A percentile compares a stretch with the other conserved stretches of the same genome.
phyloP scores from a whole-genome alignment of 2,113 vertebrate species.

The Grammomys dolichurus region DNA sequence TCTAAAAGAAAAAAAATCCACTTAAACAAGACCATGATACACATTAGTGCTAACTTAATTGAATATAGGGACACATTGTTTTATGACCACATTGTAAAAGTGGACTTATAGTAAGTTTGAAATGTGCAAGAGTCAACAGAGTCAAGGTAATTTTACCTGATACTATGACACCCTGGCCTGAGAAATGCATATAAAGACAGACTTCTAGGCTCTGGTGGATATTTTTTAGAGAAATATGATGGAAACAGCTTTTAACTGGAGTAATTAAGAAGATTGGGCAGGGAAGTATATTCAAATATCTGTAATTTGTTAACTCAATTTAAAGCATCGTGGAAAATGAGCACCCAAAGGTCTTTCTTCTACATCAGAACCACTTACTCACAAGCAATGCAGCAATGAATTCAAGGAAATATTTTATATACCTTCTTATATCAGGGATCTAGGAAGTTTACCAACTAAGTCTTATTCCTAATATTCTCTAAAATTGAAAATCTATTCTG shows the following conservation, averaged over 20 bases:
- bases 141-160: neutral
- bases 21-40: neutral
- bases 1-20: neutral
- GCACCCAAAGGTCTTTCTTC: neutral
- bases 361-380: neutral
- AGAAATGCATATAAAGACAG: neutral
- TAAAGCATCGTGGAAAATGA: neutral
- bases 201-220: neutral
- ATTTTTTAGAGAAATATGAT: neutral
- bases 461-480: conserved; percentile 29
- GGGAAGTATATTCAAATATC: neutral
- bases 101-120: neutral
- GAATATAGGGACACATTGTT: neutral
- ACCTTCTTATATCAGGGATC: neutral
- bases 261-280: neutral
- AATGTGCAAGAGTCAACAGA: neutral
- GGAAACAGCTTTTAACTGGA: neutral
- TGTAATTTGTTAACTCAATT: neutral
- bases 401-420: neutral
- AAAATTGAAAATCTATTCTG: conserved; percentile 4
- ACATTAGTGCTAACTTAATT: neutral
- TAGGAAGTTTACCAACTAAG: neutral
- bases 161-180: neutral
- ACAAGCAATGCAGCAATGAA: neutral
- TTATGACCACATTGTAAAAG: neutral